Percentiles rank a stretch among this genome's conserved stretches.
Evolutionary conservation across 2,888 invertebrate genomes (phyloP).

Genomic region (Ephialtes manifestator): DNA sequence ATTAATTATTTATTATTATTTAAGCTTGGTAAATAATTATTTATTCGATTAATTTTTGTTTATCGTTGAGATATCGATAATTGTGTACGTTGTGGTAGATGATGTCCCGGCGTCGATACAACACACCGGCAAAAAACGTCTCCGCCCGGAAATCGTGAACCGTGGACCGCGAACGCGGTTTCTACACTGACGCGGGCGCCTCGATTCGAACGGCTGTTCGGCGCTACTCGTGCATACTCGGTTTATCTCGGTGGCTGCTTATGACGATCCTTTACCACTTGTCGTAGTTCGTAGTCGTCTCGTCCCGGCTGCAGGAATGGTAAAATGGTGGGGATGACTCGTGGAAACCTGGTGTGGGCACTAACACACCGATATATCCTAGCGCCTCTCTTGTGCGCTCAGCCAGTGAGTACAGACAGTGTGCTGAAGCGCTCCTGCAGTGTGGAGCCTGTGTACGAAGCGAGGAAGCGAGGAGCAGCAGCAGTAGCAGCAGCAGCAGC

Average conservation of each 20-base stretch:
- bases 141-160: conserved; percentile 77
- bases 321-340: conserved; percentile 43
- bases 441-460: conserved; percentile 13
- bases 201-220: conserved; percentile 85
- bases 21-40: not conserved
- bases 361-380: conserved; percentile 17
- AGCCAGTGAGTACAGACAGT: conserved; percentile 18
- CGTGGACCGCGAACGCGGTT: conserved; percentile 86
- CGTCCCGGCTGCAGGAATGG: conserved; percentile 29
- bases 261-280: conserved; percentile 77
- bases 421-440: conserved; percentile 3
- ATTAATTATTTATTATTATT: not conserved
- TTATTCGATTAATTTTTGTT: conserved; percentile 2
- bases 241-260: conserved; percentile 75
- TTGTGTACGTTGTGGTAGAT: not conserved
- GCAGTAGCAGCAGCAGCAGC: no score
- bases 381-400: not conserved
- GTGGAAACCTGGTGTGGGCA: conserved; percentile 42
- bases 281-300: conserved; percentile 54
- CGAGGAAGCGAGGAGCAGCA: no score
- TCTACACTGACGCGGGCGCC: conserved; percentile 85
- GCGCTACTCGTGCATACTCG: conserved; percentile 80
- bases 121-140: conserved; percentile 71
- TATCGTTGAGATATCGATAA: conserved; percentile 2
- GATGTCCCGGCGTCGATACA: conserved; percentile 23